A percentile compares a stretch with the other conserved stretches of the same genome.
These are phyloP conservation scores for Corbicula japonica DNA, from an alignment of 2,888 invertebrate genomes.

Conservation along the genomic window DNA sequence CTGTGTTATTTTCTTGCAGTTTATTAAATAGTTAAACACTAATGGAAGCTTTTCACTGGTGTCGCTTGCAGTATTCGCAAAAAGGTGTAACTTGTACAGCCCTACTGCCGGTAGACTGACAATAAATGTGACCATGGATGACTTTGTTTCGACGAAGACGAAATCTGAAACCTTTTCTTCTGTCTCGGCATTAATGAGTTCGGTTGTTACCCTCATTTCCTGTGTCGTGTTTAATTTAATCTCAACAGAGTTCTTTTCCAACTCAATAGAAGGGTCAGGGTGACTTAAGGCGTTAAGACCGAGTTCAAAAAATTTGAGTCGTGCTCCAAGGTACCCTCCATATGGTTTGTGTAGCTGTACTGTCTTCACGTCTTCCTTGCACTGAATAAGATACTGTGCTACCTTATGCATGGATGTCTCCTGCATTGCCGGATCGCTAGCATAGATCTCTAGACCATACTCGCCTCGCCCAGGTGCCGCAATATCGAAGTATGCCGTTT, in stretches of 20 bases:
- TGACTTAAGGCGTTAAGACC: slow-evolving; percentile 83
- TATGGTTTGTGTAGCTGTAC: slow-evolving; percentile 84
- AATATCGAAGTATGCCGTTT: slow-evolving; percentile 85
- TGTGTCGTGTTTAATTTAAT: slow-evolving; percentile 79
- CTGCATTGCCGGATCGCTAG: slow-evolving; percentile 85
- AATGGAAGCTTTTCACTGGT: slow-evolving; percentile 85
- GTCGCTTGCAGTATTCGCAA: slow-evolving; percentile 83
- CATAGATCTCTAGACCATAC: slow-evolving; percentile 86
- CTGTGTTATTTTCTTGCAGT: slow-evolving; percentile 79
- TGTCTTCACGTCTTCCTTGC: slow-evolving; percentile 83
- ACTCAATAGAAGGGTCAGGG: slow-evolving; percentile 84
- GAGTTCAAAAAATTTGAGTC: slow-evolving; percentile 84
- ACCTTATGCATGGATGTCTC: slow-evolving; percentile 85
- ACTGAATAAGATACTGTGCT: slow-evolving; percentile 85
- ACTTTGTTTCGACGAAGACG: slow-evolving; percentile 82
- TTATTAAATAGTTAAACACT: slow-evolving; percentile 86
- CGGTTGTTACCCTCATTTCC: slow-evolving; percentile 85
- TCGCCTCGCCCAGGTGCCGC: slow-evolving; percentile 85
- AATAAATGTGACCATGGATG: slow-evolving; percentile 79
- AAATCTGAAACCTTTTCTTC: slow-evolving; percentile 82
- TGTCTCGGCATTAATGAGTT: slow-evolving; percentile 83
- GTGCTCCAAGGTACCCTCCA: slow-evolving; percentile 85
- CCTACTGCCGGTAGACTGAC: slow-evolving; percentile 82
- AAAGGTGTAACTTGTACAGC: slow-evolving; percentile 86
- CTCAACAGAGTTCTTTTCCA: slow-evolving; percentile 81